Evolutionary conservation across 2,797 vertebrate species (phyloP).

Genomic region (Galagoides demidoff): DNA sequence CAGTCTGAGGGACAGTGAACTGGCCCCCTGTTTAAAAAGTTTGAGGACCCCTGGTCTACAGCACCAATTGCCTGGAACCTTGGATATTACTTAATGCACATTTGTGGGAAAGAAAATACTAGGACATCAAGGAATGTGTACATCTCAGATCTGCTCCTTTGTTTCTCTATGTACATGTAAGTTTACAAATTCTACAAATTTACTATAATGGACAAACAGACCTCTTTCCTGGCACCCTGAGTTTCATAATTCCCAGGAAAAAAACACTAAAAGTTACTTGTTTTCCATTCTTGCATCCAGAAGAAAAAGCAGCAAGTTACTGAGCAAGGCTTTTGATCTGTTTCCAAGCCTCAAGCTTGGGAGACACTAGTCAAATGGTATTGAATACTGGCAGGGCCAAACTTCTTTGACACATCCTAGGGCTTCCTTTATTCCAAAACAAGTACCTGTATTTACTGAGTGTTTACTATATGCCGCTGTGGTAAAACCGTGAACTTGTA

Average conservation of each 20-base stretch:
- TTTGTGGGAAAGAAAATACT: background rate
- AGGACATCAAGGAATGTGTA: background rate
- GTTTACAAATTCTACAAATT: background rate
- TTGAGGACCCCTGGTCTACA: background rate
- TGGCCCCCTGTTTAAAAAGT: too few species aligned
- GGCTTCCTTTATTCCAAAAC: background rate
- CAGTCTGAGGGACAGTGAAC: too few species aligned
- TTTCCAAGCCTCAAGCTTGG: constrained; percentile 20
- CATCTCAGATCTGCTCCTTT: constrained; percentile 3
- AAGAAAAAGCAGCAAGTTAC: background rate
- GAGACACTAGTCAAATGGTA: background rate
- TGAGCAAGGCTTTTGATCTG: constrained; percentile 15
- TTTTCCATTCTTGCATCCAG: background rate
- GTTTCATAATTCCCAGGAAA: background rate
- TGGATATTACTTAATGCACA: background rate
- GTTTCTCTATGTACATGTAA: background rate
- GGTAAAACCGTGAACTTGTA: background rate
- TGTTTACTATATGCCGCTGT: background rate
- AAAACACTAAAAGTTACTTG: constrained; percentile 22
- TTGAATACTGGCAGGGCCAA: background rate
- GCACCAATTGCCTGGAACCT: background rate
- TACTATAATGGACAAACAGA: background rate
- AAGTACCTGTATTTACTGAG: background rate
- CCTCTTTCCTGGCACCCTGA: background rate
- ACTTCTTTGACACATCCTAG: background rate